These are phyloP conservation scores for Hoplostethus atlanticus DNA, from an alignment of 2,797 vertebrate genomes.

Conservation along the genomic window DNA sequence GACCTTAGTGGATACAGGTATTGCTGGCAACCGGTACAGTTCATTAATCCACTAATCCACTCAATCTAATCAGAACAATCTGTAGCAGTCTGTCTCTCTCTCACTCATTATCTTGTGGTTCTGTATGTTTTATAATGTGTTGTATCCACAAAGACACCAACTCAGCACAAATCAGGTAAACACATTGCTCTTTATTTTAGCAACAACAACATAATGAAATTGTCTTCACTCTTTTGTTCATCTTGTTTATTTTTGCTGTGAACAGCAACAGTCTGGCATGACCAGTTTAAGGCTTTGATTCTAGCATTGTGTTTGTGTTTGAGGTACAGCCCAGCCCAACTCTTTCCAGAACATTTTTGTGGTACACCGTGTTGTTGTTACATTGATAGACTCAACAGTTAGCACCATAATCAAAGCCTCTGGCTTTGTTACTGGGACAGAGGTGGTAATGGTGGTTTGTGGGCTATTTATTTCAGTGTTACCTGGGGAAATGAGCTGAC, in stretches of 20 bases:
- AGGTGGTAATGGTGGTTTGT: constrained; percentile 56
- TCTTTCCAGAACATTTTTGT: constrained; percentile 64
- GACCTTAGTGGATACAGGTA: constrained; percentile 23
- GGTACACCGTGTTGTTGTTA: constrained; percentile 55
- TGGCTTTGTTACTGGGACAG: constrained; percentile 63
- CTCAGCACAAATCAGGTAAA: constrained; percentile 73
- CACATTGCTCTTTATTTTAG: constrained; percentile 83
- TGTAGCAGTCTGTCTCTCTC: not conserved
- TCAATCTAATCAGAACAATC: constrained; percentile 33
- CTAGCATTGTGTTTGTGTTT: constrained; percentile 74
- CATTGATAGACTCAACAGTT: constrained; percentile 62
- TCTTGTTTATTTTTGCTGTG: constrained; percentile 62
- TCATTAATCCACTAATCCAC: constrained; percentile 36
- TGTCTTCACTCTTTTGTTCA: constrained; percentile 60
- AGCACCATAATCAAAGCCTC: constrained; percentile 78
- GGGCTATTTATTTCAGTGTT: constrained; percentile 50
- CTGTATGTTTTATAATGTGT: not conserved
- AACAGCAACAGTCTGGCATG: constrained; percentile 82
- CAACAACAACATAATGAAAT: constrained; percentile 80
- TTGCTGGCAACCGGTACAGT: constrained; percentile 11
- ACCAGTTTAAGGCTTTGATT: constrained; percentile 85
- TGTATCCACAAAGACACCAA: constrained; percentile 10
- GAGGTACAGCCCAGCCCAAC: constrained; percentile 76
- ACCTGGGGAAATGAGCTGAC: constrained; percentile 51
- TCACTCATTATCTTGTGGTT: constrained; percentile 1